phyloP scores from a whole-genome alignment of 2,797 vertebrate species.

The Hoplostethus mediterraneus region DNA sequence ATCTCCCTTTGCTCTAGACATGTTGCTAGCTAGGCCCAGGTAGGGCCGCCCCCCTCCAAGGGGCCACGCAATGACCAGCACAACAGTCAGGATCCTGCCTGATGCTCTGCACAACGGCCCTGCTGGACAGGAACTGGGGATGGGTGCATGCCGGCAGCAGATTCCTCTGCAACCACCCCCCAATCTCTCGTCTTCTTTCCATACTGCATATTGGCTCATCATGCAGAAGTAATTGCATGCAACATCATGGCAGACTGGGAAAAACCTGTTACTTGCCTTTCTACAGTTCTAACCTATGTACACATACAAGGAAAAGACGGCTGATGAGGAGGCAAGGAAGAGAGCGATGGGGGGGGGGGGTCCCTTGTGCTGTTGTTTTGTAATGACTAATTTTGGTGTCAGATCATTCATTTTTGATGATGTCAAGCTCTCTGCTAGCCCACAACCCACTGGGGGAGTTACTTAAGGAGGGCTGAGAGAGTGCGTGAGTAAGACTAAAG shows the following conservation, averaged over 20 bases:
- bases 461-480: slow-evolving; percentile 25
- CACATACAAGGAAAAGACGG: slow-evolving; percentile 35
- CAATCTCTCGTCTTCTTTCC: slow-evolving; percentile 49
- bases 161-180: slow-evolving; percentile 34
- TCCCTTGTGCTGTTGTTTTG: slow-evolving; percentile 42
- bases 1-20: slow-evolving; percentile 52
- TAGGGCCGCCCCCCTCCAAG: slow-evolving; percentile 8
- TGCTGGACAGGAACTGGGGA: slow-evolving; percentile 35
- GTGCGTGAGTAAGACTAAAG: background rate
- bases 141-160: slow-evolving; percentile 27
- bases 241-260: slow-evolving; percentile 62
- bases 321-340: slow-evolving; percentile 6
- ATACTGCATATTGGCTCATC: slow-evolving; percentile 68
- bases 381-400: slow-evolving; percentile 41
- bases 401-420: slow-evolving; percentile 70
- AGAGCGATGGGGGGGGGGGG: background rate
- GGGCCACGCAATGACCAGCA: slow-evolving; percentile 48
- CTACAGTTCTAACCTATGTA: background rate
- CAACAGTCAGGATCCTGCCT: slow-evolving; percentile 34
- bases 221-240: slow-evolving; percentile 71
- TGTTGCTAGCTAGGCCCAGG: slow-evolving; percentile 33
- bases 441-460: slow-evolving; percentile 26
- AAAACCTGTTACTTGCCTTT: slow-evolving; percentile 51
- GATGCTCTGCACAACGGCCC: slow-evolving; percentile 30
- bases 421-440: slow-evolving; percentile 28